Evolutionary conservation across 2,888 invertebrate genomes (phyloP).

Genomic region (Autographa pulchrina): DNA sequence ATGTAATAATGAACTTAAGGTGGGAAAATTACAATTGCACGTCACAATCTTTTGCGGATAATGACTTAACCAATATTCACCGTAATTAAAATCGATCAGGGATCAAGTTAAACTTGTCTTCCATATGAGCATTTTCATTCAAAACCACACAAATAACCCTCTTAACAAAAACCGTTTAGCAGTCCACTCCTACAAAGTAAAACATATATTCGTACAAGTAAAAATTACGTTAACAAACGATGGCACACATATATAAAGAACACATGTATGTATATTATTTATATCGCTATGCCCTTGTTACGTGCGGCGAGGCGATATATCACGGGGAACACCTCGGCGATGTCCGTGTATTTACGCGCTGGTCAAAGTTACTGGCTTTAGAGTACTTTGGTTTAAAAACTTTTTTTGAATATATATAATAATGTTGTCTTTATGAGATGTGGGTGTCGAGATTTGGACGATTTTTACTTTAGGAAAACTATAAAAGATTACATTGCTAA

Average conservation of each 20-base stretch:
- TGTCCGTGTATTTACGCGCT: constrained; percentile 24
- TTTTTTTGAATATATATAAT: background rate
- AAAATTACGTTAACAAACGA: constrained; percentile 15
- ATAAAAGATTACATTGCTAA: too few species aligned
- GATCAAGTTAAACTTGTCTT: too few species aligned
- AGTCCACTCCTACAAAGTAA: background rate
- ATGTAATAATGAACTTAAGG: too few species aligned
- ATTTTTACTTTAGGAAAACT: too few species aligned
- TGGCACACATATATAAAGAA: background rate
- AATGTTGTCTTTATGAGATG: too few species aligned
- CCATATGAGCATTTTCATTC: background rate
- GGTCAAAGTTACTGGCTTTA: constrained; percentile 17
- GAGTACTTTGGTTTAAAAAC: constrained; percentile 9
- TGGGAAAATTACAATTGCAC: too few species aligned
- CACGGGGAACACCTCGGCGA: constrained; percentile 24
- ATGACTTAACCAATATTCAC: too few species aligned
- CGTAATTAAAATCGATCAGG: too few species aligned
- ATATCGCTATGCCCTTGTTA: constrained; percentile 1
- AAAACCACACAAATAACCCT: background rate
- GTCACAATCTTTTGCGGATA: too few species aligned
- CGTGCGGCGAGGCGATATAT: constrained; percentile 40
- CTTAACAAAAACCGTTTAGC: background rate
- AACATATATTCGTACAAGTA: background rate
- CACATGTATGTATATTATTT: background rate
- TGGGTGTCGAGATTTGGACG: too few species aligned